Evolutionary conservation across 2,797 vertebrate genomes (phyloP).

Genomic region (Galaxias olidus): DNA sequence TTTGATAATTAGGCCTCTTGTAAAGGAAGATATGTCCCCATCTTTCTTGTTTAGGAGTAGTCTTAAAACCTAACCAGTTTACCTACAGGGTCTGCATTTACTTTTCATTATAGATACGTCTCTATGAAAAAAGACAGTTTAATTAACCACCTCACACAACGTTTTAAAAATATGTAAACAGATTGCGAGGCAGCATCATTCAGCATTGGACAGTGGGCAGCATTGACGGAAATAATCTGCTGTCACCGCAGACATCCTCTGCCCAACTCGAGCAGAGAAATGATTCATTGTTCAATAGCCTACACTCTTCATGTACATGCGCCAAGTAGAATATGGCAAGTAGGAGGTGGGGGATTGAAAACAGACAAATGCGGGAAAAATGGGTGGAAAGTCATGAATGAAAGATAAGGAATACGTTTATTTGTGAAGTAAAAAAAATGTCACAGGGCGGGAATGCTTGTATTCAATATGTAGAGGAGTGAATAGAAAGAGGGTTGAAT

Average conservation of each 20-base stretch:
- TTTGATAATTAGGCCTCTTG: too few species aligned
- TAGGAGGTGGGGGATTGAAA: slow-evolving; percentile 51
- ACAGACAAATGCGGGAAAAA: slow-evolving; percentile 40
- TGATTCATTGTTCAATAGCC: slow-evolving; percentile 68
- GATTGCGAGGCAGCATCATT: slow-evolving; percentile 33
- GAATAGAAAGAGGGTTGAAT: slow-evolving; percentile 46
- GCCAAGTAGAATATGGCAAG: slow-evolving; percentile 63
- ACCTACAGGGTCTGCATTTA: background rate
- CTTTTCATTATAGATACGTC: background rate
- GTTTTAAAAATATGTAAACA: slow-evolving; percentile 33
- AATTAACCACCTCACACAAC: background rate
- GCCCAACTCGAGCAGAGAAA: slow-evolving; percentile 44
- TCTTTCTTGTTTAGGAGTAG: too few species aligned
- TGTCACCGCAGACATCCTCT: slow-evolving; percentile 61
- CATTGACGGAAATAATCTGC: slow-evolving; percentile 68
- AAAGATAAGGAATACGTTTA: slow-evolving; percentile 33
- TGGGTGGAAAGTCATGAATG: slow-evolving; percentile 42
- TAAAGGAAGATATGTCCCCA: too few species aligned
- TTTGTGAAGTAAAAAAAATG: slow-evolving; percentile 63
- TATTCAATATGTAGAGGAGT: slow-evolving; percentile 9
- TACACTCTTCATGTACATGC: slow-evolving; percentile 37
- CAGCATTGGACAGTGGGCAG: slow-evolving; percentile 68
- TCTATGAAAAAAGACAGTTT: slow-evolving; percentile 3
- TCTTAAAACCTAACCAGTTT: background rate
- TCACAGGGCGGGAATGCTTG: slow-evolving; percentile 48